These are phyloP conservation scores for Agonopterix arenella DNA, from an alignment of 2,888 invertebrate species.

Conservation along the genomic window DNA sequence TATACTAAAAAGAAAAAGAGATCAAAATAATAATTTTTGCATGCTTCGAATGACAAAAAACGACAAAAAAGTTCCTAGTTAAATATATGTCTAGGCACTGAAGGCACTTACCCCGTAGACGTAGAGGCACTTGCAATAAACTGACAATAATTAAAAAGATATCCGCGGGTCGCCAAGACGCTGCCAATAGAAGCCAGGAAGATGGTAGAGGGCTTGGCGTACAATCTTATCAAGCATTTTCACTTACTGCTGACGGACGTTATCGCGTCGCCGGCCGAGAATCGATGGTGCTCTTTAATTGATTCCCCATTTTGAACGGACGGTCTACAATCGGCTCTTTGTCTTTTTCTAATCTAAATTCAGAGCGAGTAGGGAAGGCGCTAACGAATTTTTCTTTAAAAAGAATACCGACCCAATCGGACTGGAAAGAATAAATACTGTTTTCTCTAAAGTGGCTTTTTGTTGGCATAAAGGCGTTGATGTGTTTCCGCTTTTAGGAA, in stretches of 20 bases:
- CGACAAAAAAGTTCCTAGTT: too few species aligned
- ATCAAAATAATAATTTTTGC: too few species aligned
- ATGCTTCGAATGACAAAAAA: too few species aligned
- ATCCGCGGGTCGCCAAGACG: slow-evolving; percentile 11
- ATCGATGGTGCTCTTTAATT: slow-evolving; percentile 72
- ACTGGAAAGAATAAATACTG: slow-evolving; percentile 38
- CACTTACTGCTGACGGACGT: slow-evolving; percentile 47
- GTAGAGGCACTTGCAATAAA: too few species aligned
- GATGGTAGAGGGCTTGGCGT: slow-evolving; percentile 14
- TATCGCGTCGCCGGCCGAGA: slow-evolving; percentile 58
- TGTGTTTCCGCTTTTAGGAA: neutral
- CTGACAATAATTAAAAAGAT: slow-evolving; percentile 48
- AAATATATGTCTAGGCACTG: too few species aligned
- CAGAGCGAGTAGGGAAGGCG: slow-evolving; percentile 37
- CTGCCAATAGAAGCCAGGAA: too few species aligned
- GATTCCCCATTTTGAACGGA: slow-evolving; percentile 50
- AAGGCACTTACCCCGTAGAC: too few species aligned
- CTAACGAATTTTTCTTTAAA: slow-evolving; percentile 53
- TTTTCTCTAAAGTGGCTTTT: slow-evolving; percentile 35
- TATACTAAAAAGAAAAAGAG: too few species aligned
- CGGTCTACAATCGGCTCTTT: slow-evolving; percentile 57
- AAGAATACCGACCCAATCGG: slow-evolving; percentile 34
- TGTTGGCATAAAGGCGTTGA: neutral
- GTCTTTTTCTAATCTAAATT: slow-evolving; percentile 68
- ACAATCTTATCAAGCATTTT: slow-evolving; percentile 44